Evolutionary conservation across 2,113 vertebrate species (phyloP).

Genomic region (Odocoileus hemionus): DNA sequence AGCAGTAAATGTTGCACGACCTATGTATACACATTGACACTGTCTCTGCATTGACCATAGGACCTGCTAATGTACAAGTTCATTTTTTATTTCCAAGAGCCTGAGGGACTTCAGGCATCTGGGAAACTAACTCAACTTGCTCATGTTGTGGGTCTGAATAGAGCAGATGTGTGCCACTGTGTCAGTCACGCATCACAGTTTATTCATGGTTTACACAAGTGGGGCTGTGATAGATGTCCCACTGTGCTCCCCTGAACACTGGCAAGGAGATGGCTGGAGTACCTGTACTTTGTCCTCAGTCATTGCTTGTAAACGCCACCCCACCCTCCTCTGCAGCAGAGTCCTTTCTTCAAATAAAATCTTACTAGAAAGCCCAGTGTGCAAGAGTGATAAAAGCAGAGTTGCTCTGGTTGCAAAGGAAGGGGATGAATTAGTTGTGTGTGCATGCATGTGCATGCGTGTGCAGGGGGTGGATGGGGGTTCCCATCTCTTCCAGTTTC

Average conservation of each 20-base stretch:
- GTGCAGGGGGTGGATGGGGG: neutral
- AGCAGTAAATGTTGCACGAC: rapidly evolving
- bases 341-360: conserved; percentile 14
- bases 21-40: neutral
- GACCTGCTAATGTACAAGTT: neutral
- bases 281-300: neutral
- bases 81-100: neutral
- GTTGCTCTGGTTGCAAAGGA: neutral
- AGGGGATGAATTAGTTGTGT: neutral
- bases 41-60: neutral
- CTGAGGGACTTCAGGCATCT: neutral
- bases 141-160: neutral
- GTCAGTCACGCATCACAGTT: neutral
- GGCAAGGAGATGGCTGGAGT: neutral
- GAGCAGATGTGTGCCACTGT: neutral
- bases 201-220: rapidly evolving
- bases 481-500: neutral
- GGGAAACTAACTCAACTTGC: neutral
- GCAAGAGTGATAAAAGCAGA: neutral
- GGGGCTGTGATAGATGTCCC: neutral
- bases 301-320: neutral
- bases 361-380: neutral
- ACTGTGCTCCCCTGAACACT: neutral
- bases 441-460: too few relatives aligned
- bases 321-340: neutral